phyloP scores from a whole-genome alignment of 2,113 vertebrate genomes.

The Dipodomys stephensi region DNA sequence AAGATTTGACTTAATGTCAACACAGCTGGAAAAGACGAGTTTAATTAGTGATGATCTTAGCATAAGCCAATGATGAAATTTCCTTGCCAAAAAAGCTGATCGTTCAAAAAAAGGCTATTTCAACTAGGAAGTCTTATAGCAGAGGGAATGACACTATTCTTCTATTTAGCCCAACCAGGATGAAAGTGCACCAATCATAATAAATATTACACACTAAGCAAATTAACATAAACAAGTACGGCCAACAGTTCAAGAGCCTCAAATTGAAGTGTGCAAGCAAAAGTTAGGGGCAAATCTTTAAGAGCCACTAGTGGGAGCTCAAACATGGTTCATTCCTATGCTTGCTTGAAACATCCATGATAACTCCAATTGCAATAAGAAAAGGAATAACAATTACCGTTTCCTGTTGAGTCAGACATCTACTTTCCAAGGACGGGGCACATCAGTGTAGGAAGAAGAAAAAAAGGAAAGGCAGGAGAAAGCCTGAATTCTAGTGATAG shows the following conservation, averaged over 20 bases:
- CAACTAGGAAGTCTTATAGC: neutral
- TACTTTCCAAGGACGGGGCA: neutral
- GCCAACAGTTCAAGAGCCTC: neutral
- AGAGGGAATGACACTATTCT: neutral
- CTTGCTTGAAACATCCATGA: neutral
- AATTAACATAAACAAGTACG: neutral
- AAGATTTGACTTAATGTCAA: neutral
- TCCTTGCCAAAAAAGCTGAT: neutral
- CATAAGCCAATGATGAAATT: neutral
- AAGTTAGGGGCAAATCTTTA: neutral
- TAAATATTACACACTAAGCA: neutral
- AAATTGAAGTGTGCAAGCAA: neutral
- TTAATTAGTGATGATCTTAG: conserved; percentile 8
- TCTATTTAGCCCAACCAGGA: neutral
- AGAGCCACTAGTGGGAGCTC: neutral
- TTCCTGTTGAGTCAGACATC: neutral
- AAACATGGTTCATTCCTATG: neutral
- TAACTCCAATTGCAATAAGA: neutral
- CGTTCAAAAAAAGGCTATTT: neutral
- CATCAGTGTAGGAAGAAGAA: neutral
- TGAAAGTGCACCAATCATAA: neutral
- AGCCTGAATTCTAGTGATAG: neutral
- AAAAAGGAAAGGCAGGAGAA: too few species aligned
- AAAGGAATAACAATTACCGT: neutral
- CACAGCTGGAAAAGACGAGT: neutral